Evolutionary conservation across 2,797 vertebrate species (phyloP), one percentile per base, ranked within the genome.

Genomic region (Picus viridis): DNA sequence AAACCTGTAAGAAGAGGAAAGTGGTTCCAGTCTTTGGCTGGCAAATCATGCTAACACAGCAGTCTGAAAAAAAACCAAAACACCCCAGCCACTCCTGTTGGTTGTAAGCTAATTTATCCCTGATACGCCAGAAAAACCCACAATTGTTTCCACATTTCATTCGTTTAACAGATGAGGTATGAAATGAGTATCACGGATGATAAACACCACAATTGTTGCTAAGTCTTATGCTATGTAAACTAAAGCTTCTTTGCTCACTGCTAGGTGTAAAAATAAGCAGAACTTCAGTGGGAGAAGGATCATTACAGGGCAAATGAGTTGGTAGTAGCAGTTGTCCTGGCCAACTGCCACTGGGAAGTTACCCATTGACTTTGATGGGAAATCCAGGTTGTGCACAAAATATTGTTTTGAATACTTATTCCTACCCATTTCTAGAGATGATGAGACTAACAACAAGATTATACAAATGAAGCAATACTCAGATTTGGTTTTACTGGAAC

Each of bases 131-230:
- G 24, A 81, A 92, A 95, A 94, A 85, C 20, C 41, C 41, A 58
- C 47, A 12, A 93, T 92, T 91, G 73, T 94, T 94, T 97, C 96
- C 63, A 88, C 64, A 87, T 94, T 97, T 91, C 72, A 86, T 67
- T 95, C 68, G 58, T 62, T 32, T 86, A 96, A 89, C 68, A 95
- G 73, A 94, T 86, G 88, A 97, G 76, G 96, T 91, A 75, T 90
- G 89, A 96, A 97, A 96, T 96, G 75, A 94, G 58, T 34, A 90
- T 95, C 71, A 82, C 56, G 83, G 88, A 88, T 90, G 43, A 97
- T 94, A 95, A 96, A 95, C 62, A 45, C 7, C 26, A 41, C 76
- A 88, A 75, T 78, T 80, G 72, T 71, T 96, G 59, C 83, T 92
- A 90, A 65, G 68, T 89, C 93, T 95, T 91, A 86, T 4, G 22